These are phyloP conservation scores for Porphyrio hochstetteri DNA, from an alignment of 2,113 vertebrate species.

Conservation along the genomic window DNA sequence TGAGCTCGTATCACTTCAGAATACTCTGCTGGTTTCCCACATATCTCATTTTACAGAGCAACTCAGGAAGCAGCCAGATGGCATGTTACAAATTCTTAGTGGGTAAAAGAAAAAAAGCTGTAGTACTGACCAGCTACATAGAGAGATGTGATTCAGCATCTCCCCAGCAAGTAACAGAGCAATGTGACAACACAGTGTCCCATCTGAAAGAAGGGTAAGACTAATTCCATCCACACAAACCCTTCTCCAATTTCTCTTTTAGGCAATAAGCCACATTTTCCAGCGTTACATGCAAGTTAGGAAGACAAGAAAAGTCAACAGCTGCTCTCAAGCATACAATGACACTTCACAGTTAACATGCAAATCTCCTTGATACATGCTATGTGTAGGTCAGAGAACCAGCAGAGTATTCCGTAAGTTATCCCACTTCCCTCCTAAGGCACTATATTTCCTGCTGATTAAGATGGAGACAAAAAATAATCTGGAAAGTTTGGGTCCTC, in stretches of 20 bases:
- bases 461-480: background rate
- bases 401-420: background rate
- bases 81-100: background rate
- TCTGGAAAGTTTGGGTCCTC: background rate
- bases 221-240: too few species aligned
- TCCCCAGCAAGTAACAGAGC: background rate
- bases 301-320: background rate
- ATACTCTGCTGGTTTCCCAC: background rate
- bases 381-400: background rate
- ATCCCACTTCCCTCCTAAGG: background rate
- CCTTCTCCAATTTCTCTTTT: background rate
- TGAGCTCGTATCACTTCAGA: background rate
- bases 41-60: background rate
- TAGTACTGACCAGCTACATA: background rate
- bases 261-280: background rate
- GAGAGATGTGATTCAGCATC: background rate
- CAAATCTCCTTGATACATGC: background rate
- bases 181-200: background rate
- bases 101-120: background rate
- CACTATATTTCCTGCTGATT: conserved; percentile 12
- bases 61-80: background rate
- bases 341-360: background rate
- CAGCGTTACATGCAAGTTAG: background rate
- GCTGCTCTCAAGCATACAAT: background rate
- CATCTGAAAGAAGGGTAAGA: background rate